Percentiles rank a stretch among this genome's conserved stretches.
phyloP scores from a whole-genome alignment of 2,113 vertebrate species.

The Synchiropus splendidus region DNA sequence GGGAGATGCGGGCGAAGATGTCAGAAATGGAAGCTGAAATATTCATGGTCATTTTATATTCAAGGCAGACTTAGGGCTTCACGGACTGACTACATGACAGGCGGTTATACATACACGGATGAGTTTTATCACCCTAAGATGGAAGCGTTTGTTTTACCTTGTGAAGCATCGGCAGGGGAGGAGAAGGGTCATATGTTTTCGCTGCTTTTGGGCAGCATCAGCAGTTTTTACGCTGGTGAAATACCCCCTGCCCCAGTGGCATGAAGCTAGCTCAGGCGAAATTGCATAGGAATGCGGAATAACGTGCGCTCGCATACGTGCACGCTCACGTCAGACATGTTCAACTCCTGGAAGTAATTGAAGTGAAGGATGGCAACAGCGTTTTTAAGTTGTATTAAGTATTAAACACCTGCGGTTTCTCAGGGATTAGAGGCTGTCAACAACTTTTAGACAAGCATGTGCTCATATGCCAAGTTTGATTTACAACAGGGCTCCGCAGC shows the following conservation, averaged over 20 bases:
- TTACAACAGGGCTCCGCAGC: slow-evolving; percentile 14
- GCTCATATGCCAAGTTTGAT: slow-evolving; percentile 40
- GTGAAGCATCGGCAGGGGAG: slow-evolving; percentile 44
- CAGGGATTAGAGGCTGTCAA: slow-evolving; percentile 30
- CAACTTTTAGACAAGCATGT: slow-evolving; percentile 21
- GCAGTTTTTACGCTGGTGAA: slow-evolving; percentile 44
- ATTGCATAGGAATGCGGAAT: slow-evolving; percentile 9
- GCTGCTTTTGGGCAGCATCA: slow-evolving; percentile 34
- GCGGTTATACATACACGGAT: slow-evolving; percentile 52
- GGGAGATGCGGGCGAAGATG: slow-evolving; percentile 6
- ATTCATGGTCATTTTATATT: slow-evolving; percentile 57
- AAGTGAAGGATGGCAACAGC: slow-evolving; percentile 49
- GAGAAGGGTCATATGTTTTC: slow-evolving; percentile 34
- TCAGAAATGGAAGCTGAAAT: slow-evolving; percentile 49
- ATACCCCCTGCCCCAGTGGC: slow-evolving; percentile 14
- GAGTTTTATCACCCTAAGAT: slow-evolving; percentile 56
- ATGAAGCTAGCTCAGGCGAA: slow-evolving; percentile 17
- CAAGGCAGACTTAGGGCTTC: slow-evolving; percentile 37
- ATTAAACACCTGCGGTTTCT: slow-evolving; percentile 39
- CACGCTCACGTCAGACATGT: neutral
- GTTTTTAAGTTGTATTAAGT: slow-evolving; percentile 52
- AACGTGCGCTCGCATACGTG: slow-evolving; percentile 6
- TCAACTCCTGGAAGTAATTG: slow-evolving; percentile 18
- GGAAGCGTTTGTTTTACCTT: slow-evolving; percentile 47
- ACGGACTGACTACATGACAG: slow-evolving; percentile 26